Conservation (phyloP, 2,888 invertebrate genomes). For the Anthoptus insignis region DNA sequence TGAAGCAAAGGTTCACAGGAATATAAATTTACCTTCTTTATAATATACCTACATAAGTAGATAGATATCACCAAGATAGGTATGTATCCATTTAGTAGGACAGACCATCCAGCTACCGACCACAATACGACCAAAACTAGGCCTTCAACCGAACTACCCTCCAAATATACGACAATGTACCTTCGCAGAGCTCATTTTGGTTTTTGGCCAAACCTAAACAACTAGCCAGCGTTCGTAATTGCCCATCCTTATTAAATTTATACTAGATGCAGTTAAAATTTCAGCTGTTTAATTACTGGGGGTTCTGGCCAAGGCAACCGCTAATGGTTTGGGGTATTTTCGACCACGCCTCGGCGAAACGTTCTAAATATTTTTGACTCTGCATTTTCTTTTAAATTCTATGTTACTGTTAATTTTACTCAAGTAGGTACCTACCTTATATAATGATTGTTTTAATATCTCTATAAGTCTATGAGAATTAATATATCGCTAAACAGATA, state of each 20-base stretch:
- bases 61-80: no score
- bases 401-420: no score
- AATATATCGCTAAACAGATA: no score
- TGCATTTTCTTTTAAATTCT: no score
- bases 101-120: conserved; percentile 28
- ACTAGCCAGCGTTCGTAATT: conserved; percentile 75
- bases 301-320: conserved; percentile 77
- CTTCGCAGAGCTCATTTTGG: conserved; percentile 73
- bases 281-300: conserved; percentile 83
- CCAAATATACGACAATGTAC: conserved; percentile 44
- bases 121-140: conserved; percentile 32
- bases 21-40: neutral
- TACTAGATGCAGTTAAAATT: conserved; percentile 82
- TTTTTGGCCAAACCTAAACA: conserved; percentile 83
- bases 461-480: no score
- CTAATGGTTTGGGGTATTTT: conserved; percentile 55
- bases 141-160: conserved; percentile 39
- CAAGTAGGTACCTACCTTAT: no score
- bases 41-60: no score
- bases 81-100: conserved; percentile 8
- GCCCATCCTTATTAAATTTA: conserved; percentile 84
- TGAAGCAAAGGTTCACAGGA: no score
- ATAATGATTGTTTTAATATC: no score
- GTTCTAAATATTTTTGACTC: neutral
- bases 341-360: no score